Conservation (phyloP, 2,888 invertebrate species). For the Drosophila lutescens region DNA sequence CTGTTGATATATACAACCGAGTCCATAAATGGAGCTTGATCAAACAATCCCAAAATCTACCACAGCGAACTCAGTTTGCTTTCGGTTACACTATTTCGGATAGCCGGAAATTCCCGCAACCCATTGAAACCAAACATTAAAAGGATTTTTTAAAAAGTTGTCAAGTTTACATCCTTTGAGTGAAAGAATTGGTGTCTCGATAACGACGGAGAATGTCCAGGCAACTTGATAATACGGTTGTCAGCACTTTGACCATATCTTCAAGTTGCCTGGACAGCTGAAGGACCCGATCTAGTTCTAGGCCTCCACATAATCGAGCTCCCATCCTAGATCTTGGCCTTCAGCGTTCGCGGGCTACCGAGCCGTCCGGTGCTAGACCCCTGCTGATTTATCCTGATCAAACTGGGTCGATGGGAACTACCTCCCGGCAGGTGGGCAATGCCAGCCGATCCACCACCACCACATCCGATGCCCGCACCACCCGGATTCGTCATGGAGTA, state of each 20-base stretch:
- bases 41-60: no score
- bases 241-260: constrained; percentile 31
- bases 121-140: neutral
- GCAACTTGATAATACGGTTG: constrained; percentile 64
- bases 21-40: no score
- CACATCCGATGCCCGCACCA: constrained; percentile 9
- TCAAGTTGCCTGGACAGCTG: constrained; percentile 56
- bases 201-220: constrained; percentile 26
- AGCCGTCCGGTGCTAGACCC: constrained; percentile 40
- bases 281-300: neutral
- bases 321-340: constrained; percentile 37
- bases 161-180: constrained; percentile 34
- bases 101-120: neutral
- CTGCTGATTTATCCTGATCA: constrained; percentile 12
- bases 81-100: no score
- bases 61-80: no score
- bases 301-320: no score
- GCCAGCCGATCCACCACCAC: constrained; percentile 11
- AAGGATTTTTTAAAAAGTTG: neutral
- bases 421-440: neutral
- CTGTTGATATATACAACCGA: no score
- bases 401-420: constrained; percentile 33
- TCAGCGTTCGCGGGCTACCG: constrained; percentile 48
- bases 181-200: constrained; percentile 8
- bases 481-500: constrained; percentile 71